Evolutionary conservation across 2,113 vertebrate genomes (phyloP).

Genomic region (Cyphomyrus plagiostoma): DNA sequence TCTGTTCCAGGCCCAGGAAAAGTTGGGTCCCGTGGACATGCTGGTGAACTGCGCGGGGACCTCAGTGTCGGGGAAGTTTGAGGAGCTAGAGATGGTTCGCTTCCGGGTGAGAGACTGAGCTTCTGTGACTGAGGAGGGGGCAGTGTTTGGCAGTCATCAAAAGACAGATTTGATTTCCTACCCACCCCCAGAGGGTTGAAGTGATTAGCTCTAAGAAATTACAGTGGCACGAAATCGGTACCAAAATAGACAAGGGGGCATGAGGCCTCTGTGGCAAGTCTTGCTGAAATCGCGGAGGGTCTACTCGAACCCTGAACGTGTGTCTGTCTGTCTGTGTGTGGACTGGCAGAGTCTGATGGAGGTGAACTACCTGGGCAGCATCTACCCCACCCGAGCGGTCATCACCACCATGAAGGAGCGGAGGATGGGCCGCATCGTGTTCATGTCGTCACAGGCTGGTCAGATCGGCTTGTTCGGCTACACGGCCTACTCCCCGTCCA

Average conservation of each 20-base stretch:
- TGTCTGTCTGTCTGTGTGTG: not conserved
- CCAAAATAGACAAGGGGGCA: constrained; percentile 7
- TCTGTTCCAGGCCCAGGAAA: constrained; percentile 83
- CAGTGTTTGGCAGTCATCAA: not conserved
- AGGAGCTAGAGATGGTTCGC: constrained; percentile 76
- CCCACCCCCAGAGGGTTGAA: not conserved
- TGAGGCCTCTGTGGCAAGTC: not conserved
- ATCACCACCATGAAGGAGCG: constrained; percentile 94
- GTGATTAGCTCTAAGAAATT: constrained; percentile 8
- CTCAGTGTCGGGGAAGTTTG: constrained; percentile 81
- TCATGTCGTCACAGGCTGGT: constrained; percentile 90
- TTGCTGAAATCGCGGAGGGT: not conserved
- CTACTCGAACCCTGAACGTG: not conserved
- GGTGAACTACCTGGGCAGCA: constrained; percentile 92
- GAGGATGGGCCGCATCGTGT: constrained; percentile 87
- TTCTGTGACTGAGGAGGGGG: not conserved
- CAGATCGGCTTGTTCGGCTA: constrained; percentile 88
- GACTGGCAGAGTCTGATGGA: constrained; percentile 80
- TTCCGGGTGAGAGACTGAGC: constrained; percentile 72
- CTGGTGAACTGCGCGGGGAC: constrained; percentile 90
- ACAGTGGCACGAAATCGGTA: not conserved
- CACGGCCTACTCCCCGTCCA: constrained; percentile 88
- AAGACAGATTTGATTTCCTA: not conserved
- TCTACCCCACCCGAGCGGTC: constrained; percentile 86
- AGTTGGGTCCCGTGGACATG: constrained; percentile 95